Base-by-base conservation (phyloP, 2,888 invertebrate species). In the Amphipoea lucens region DNA sequence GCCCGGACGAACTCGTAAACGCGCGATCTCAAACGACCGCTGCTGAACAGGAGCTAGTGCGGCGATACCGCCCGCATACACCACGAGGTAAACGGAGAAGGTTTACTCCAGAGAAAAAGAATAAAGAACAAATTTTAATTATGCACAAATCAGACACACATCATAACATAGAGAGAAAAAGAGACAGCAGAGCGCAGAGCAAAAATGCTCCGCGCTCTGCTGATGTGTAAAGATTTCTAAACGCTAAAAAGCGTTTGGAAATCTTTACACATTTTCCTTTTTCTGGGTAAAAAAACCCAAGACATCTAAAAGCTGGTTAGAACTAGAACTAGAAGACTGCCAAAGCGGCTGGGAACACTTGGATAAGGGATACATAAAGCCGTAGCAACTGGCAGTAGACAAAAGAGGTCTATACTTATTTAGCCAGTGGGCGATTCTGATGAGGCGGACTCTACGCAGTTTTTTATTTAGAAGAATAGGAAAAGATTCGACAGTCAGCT, bases 1-100 rank as follows among this genome's bases (percentile, higher is more conserved):
- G 89, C 85, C 90, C 87, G 87, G 89, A 81, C 88, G 85, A 86
- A 86, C 88, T 89, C 89, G 90, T 89, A 89, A 89, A 89, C 87
- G 91, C 89, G 88, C 90, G 90, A 88, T 88, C 89, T 90, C 87
- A 88, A 91, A 87, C 90, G 90, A 90, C 87, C 87, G 85, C 84
- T 85, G 79, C 84, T 85, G 86, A 90, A 87, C 90, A 88, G 89
- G 86, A 87, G 87, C 86, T 82, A 82, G 85, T 83, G 85, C 83
- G 70, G 85, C 83, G 90, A 88, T 89, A 89, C 82, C 87, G 65
- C 86, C 83, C 83, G 87, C 86, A 81, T 75, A 7, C 84, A 78
- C 54, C 14, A 60, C 4, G 20, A 42, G n/a, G 45, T 0, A 9
- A 12, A 14, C 0, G 0, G 71, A 88, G 88, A 76, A 88, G 86